These are phyloP conservation scores for Drosophila sechellia DNA, from an alignment of 1,140 invertebrate species.

Conservation along the genomic window DNA sequence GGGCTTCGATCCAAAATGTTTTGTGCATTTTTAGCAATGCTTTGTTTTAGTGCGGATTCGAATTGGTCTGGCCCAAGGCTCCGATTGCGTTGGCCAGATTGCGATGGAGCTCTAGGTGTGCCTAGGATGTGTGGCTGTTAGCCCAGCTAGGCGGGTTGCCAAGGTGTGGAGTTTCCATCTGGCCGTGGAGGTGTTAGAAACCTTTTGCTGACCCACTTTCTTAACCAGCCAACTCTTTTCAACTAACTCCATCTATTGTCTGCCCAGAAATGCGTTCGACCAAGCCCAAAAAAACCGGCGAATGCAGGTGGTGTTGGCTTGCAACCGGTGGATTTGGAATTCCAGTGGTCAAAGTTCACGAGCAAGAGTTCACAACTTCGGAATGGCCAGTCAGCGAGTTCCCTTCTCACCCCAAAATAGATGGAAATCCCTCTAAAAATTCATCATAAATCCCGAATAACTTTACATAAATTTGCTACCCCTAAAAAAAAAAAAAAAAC, in stretches of 20 bases:
- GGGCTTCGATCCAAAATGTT: constrained; percentile 44
- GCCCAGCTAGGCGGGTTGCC: background rate
- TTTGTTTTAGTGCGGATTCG: constrained; percentile 43
- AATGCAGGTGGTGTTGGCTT: constrained; percentile 42
- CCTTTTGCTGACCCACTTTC: constrained; percentile 59
- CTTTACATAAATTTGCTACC: constrained; percentile 32
- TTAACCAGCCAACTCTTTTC: constrained; percentile 26
- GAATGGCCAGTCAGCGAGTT: constrained; percentile 1
- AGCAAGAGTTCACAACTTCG: constrained; percentile 31
- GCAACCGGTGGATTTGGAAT: constrained; percentile 39
- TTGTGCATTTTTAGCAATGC: constrained; percentile 26
- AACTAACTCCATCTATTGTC: constrained; percentile 37
- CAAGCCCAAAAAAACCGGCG: constrained; percentile 19
- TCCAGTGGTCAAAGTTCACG: constrained; percentile 40
- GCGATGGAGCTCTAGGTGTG: constrained; percentile 56
- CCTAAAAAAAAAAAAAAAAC: constrained; percentile 29
- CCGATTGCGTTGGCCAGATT: constrained; percentile 51
- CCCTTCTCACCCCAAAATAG: background rate
- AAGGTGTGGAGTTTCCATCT: constrained; percentile 43
- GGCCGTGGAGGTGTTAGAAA: constrained; percentile 45
- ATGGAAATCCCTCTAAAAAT: constrained; percentile 28
- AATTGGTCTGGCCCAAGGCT: constrained; percentile 51
- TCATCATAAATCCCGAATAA: constrained; percentile 31
- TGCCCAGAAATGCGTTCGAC: constrained; percentile 46
- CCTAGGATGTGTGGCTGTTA: constrained; percentile 35